Base-by-base conservation (phyloP, 2,797 vertebrate species). In the Oceanodroma leucorhoa region DNA sequence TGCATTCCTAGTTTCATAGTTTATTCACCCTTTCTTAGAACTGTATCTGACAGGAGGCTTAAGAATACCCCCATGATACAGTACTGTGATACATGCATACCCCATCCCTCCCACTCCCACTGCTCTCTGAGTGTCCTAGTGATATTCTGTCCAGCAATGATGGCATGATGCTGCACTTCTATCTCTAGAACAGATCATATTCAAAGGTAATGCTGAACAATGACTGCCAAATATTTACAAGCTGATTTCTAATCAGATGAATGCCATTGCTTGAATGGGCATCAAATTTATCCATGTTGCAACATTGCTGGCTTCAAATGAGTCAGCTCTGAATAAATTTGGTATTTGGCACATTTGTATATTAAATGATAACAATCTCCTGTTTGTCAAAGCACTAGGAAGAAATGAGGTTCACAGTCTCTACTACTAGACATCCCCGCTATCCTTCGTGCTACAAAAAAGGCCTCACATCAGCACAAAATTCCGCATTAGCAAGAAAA, bases 11-110 rank as follows among this genome's bases (percentile, higher is more conserved):
- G 14, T 58, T 94, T 65, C 22, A 55, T 6, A n/a, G 34, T 43
- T 76, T 88, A 45, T 79, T 84, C n/a, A 73, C 11, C 27, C 30
- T 64, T 73, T 65, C 48, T 80, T 83, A 64, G 57, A 85, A 50
- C 30, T 50, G 0, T 38, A 29, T 45, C 30, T 55, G 32, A 41
- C 6, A n/a, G 32, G 14, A 91, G 38, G 3, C 22, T 72, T 40
- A 34, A 72, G 46, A 79, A 66, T 40, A 46, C 18, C 34, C 36
- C 9, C 16, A 13, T 21, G 24, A 12, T 26, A 22, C 1, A 40
- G n/a, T 18, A 34, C 32, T 71, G 65, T 1, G 27, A 15, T 6
- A 19, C 1, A 5, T 6, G n/a, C 5, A 11, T 18, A 36, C 4
- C 24, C 32, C 43, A 46, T 32, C 36, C 32, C 38, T 60, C 58